Percentiles rank a stretch among this genome's conserved stretches.
phyloP scores from a whole-genome alignment of 1,140 invertebrate genomes.

The Drosophila mayri region DNA sequence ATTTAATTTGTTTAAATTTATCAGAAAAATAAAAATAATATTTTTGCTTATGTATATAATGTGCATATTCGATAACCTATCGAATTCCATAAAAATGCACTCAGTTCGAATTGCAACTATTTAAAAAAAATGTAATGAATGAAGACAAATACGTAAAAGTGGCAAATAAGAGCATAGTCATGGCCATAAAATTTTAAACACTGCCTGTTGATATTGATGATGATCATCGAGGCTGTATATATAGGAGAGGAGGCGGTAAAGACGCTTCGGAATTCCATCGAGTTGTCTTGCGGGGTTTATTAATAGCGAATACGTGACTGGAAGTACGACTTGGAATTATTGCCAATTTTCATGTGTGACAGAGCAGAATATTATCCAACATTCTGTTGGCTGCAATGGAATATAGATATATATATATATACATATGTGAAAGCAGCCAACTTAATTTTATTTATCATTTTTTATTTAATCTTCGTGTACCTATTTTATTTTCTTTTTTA shows the following conservation, averaged over 20 bases:
- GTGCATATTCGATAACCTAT: too few species aligned
- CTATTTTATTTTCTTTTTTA: not conserved
- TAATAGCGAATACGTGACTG: slow-evolving; percentile 50
- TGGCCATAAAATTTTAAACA: slow-evolving; percentile 33
- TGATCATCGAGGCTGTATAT: slow-evolving; percentile 13
- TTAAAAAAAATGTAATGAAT: slow-evolving; percentile 18
- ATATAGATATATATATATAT: not conserved
- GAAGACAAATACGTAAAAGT: slow-evolving; percentile 5
- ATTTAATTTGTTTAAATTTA: too few species aligned
- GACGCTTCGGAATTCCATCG: slow-evolving; percentile 44
- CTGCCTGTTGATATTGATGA: slow-evolving; percentile 1
- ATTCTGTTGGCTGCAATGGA: slow-evolving; percentile 1
- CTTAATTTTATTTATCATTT: not conserved
- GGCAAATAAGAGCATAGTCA: slow-evolving; percentile 23
- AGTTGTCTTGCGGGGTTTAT: slow-evolving; percentile 36
- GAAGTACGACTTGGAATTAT: slow-evolving; percentile 36
- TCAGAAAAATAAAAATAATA: too few species aligned
- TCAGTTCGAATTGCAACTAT: slow-evolving; percentile 21
- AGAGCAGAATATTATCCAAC: slow-evolving; percentile 35
- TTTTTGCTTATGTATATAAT: too few species aligned
- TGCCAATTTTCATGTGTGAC: slow-evolving; percentile 41
- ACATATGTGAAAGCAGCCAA: not conserved
- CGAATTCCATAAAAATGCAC: slow-evolving; percentile 14
- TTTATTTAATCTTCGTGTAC: too few species aligned
- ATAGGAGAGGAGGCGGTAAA: slow-evolving; percentile 4